These are phyloP conservation scores for Dyspetes luteomarginatus DNA, from an alignment of 2,888 invertebrate species.

Conservation along the genomic window DNA sequence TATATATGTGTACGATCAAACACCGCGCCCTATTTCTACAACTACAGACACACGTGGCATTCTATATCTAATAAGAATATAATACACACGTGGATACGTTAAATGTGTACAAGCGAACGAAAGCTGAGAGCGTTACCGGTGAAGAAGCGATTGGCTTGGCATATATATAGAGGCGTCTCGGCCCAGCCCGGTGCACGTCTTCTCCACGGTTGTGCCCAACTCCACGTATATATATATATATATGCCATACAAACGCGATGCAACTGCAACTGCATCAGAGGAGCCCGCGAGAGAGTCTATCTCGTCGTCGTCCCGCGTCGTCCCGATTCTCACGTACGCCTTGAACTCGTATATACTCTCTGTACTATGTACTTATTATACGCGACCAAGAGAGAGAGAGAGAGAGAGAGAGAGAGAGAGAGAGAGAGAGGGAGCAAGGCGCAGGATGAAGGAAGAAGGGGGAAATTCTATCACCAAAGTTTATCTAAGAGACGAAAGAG, in stretches of 20 bases:
- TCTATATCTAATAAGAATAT: conserved; percentile 33
- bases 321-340: conserved; percentile 82
- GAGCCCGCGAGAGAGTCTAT: conserved; percentile 73
- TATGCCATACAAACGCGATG: not conserved
- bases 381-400: conserved; percentile 62
- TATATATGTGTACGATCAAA: too few relatives aligned
- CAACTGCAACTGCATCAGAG: conserved; percentile 62
- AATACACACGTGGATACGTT: not conserved
- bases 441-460: not conserved
- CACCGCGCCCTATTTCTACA: conserved; percentile 27
- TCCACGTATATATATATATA: not conserved
- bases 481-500: conserved; percentile 69
- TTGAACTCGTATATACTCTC: conserved; percentile 70
- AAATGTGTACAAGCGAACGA: conserved; percentile 41
- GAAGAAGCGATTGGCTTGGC: conserved; percentile 62
- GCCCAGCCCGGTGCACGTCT: conserved; percentile 44
- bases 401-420: conserved; percentile 32
- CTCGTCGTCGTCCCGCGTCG: conserved; percentile 68
- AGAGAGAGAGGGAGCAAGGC: conserved; percentile 16
- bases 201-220: conserved; percentile 2
- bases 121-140: conserved; percentile 52
- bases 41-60: not conserved
- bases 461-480: conserved; percentile 71
- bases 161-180: conserved; percentile 27
- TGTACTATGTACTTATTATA: conserved; percentile 73